Evolutionary conservation across 1,140 invertebrate genomes (phyloP).

Genomic region (Episyrphus balteatus): DNA sequence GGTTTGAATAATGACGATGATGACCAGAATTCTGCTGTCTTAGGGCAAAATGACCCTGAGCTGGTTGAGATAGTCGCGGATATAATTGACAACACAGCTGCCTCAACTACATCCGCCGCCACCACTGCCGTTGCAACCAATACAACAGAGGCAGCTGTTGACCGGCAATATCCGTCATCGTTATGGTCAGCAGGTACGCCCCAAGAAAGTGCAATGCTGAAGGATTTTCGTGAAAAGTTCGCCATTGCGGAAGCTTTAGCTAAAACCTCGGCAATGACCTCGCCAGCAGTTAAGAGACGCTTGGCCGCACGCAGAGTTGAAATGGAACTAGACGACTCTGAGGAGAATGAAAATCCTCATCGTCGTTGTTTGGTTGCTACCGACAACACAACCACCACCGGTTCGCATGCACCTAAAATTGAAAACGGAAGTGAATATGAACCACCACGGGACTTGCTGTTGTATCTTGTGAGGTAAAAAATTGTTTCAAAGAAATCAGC

Average conservation of each 20-base stretch:
- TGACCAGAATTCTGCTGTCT: neutral
- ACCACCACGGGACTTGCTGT: conserved; percentile 48
- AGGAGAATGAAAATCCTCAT: conserved; percentile 10
- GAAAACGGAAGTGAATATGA: conserved; percentile 36
- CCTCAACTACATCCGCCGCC: neutral
- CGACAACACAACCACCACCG: no score
- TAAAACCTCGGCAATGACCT: conserved; percentile 45
- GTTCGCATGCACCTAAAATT: no score
- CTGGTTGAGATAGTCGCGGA: conserved; percentile 4
- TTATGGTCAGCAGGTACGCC: neutral
- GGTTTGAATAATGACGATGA: conserved; percentile 19
- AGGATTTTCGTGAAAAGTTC: conserved; percentile 40
- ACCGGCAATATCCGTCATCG: neutral
- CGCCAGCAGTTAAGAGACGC: conserved; percentile 41
- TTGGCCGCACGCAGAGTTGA: conserved; percentile 42
- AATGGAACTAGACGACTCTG: conserved; percentile 35
- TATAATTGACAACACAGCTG: neutral
- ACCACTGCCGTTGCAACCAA: no score
- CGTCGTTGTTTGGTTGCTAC: neutral
- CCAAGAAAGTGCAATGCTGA: conserved; percentile 13
- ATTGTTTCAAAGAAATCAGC: neutral
- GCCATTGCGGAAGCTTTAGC: conserved; percentile 47
- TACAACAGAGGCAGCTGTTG: no score
- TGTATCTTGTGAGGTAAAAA: conserved; percentile 51
- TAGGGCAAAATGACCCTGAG: neutral